Conservation (phyloP, 1,140 invertebrate species). For the Dreissena rostriformis region DNA sequence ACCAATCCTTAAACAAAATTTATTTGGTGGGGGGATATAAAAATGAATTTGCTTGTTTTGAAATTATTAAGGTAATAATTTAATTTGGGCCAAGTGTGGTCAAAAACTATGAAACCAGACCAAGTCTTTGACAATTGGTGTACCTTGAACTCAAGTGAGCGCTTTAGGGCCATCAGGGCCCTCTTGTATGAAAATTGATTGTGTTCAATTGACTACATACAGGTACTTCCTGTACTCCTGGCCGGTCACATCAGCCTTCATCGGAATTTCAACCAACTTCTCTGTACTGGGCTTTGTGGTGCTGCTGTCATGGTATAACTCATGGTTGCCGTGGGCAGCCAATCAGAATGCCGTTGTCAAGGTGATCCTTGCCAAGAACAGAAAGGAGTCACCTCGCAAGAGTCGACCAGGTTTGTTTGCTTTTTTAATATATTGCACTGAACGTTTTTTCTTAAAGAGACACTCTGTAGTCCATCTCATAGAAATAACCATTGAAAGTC, state of each 20-base stretch:
- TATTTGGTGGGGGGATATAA: no score
- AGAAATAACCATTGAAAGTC: no score
- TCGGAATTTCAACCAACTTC: slow-evolving; percentile 49
- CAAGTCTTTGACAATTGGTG: not conserved
- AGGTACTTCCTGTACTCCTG: slow-evolving; percentile 55
- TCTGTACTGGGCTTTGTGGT: slow-evolving; percentile 24
- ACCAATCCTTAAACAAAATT: no score
- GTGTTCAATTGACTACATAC: not conserved
- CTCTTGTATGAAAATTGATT: not conserved
- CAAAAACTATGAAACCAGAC: not conserved
- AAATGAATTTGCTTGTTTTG: not conserved
- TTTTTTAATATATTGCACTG: no score
- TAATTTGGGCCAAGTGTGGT: not conserved
- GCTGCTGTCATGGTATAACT: slow-evolving; percentile 50
- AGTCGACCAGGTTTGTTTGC: not conserved
- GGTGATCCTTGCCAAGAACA: slow-evolving; percentile 23
- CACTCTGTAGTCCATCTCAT: no score
- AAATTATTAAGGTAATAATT: not conserved
- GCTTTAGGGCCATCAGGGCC: not conserved
- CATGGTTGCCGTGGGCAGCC: slow-evolving; percentile 39
- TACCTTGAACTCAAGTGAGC: not conserved
- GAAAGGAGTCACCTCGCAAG: slow-evolving; percentile 26
- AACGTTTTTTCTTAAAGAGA: no score
- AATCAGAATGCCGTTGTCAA: not conserved
- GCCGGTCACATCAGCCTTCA: slow-evolving; percentile 44